Evolutionary conservation across 2,113 vertebrate species (phyloP).

Genomic region (Solea solea): DNA sequence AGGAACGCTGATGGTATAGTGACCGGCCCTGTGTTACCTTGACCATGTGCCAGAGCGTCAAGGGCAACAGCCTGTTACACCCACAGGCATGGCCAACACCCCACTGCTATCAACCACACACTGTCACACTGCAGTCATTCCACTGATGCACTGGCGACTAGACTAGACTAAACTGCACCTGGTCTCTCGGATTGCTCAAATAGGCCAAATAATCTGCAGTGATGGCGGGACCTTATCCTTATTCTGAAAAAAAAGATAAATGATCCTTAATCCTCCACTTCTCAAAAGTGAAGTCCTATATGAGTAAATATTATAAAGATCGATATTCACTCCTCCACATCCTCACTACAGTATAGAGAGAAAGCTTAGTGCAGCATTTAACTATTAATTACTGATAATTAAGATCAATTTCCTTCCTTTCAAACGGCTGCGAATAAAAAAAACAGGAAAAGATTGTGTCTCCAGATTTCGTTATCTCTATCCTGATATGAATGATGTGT

Average conservation of each 20-base stretch:
- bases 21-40: constrained; percentile 30
- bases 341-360: constrained; percentile 1
- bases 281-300: constrained; percentile 25
- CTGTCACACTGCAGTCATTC: constrained; percentile 43
- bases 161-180: constrained; percentile 45
- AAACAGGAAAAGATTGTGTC: constrained; percentile 6
- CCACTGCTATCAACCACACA: constrained; percentile 49
- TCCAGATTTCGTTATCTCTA: not conserved
- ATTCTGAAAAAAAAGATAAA: constrained; percentile 12
- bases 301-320: constrained; percentile 11
- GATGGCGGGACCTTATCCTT: not conserved
- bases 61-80: constrained; percentile 53
- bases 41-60: constrained; percentile 60
- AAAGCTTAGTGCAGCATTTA: constrained; percentile 9
- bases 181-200: constrained; percentile 26
- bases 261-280: constrained; percentile 20
- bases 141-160: constrained; percentile 26
- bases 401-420: constrained; percentile 31
- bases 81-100: constrained; percentile 38
- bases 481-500: not conserved
- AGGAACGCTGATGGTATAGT: constrained; percentile 27
- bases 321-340: constrained; percentile 12
- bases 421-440: constrained; percentile 6
- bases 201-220: constrained; percentile 29
- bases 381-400: constrained; percentile 37